These are phyloP conservation scores for Gouania willdenowi DNA, from an alignment of 2,797 vertebrate species.

Conservation along the genomic window DNA sequence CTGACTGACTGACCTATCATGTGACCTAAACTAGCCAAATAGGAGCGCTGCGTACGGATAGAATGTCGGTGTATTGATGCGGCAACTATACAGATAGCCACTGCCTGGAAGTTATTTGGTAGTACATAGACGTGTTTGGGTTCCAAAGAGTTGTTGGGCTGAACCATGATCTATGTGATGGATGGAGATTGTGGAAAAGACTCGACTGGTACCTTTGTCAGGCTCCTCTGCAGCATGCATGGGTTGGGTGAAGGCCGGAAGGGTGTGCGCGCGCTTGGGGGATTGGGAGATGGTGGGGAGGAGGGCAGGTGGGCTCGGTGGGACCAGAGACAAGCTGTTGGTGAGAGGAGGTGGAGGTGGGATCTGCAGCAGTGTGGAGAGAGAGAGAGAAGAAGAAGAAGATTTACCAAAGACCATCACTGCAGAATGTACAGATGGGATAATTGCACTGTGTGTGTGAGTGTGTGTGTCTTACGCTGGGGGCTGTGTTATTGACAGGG, in stretches of 20 bases:
- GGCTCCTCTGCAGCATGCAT: constrained; percentile 48
- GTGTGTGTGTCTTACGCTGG: constrained; percentile 47
- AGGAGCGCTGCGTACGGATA: too few species aligned
- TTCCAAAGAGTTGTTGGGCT: too few species aligned
- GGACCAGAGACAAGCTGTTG: constrained; percentile 23
- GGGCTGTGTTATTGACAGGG: constrained; percentile 25
- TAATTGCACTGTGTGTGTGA: neutral
- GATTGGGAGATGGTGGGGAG: constrained; percentile 18
- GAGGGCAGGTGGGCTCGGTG: constrained; percentile 36
- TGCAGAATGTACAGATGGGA: too few species aligned
- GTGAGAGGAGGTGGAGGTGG: constrained; percentile 38
- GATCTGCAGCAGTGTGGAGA: constrained; percentile 35
- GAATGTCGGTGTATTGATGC: too few species aligned
- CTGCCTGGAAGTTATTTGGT: too few species aligned
- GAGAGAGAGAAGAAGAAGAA: neutral
- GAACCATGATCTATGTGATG: too few species aligned
- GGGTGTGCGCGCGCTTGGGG: constrained; percentile 38
- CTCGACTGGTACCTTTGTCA: constrained; percentile 75
- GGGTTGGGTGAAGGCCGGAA: constrained; percentile 43
- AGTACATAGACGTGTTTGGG: too few species aligned
- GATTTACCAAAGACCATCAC: neutral
- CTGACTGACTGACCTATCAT: too few species aligned
- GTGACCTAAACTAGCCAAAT: too few species aligned
- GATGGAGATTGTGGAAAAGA: too few species aligned
- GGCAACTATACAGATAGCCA: too few species aligned